Evolutionary conservation across 2,797 vertebrate species (phyloP).

Genomic region (Ctenopoma multispine): DNA sequence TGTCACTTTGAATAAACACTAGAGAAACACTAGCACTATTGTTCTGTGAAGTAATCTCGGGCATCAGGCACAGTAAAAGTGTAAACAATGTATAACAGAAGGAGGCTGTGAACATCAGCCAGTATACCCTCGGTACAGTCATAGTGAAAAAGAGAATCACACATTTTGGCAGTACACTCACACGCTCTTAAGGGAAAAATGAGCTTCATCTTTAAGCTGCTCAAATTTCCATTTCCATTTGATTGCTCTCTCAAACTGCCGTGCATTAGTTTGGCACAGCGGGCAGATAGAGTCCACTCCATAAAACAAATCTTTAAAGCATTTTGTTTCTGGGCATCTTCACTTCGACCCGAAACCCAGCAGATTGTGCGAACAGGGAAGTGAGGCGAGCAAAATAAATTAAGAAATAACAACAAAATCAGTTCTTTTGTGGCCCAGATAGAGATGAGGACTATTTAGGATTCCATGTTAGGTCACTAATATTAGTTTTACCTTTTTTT

Average conservation of each 20-base stretch:
- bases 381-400: constrained; percentile 50
- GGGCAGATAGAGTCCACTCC: constrained; percentile 66
- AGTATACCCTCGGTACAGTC: constrained; percentile 30
- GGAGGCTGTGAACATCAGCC: constrained; percentile 59
- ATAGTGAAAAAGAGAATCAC: constrained; percentile 52
- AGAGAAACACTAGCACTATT: constrained; percentile 32
- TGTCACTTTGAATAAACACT: constrained; percentile 18
- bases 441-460: constrained; percentile 52
- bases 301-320: constrained; percentile 68
- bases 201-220: constrained; percentile 74
- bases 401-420: constrained; percentile 56
- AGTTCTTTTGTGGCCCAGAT: constrained; percentile 59
- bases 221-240: constrained; percentile 78
- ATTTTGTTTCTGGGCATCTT: constrained; percentile 75
- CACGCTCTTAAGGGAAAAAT: constrained; percentile 65
- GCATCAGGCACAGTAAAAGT: constrained; percentile 32
- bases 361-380: constrained; percentile 73
- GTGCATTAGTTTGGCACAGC: constrained; percentile 69
- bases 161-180: constrained; percentile 69
- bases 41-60: constrained; percentile 39
- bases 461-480: constrained; percentile 46
- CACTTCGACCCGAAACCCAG: constrained; percentile 63
- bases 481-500: constrained; percentile 28
- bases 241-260: constrained; percentile 73
- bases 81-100: constrained; percentile 53